phyloP scores from a whole-genome alignment of 2,888 invertebrate genomes.

The Hecatera dysodea region DNA sequence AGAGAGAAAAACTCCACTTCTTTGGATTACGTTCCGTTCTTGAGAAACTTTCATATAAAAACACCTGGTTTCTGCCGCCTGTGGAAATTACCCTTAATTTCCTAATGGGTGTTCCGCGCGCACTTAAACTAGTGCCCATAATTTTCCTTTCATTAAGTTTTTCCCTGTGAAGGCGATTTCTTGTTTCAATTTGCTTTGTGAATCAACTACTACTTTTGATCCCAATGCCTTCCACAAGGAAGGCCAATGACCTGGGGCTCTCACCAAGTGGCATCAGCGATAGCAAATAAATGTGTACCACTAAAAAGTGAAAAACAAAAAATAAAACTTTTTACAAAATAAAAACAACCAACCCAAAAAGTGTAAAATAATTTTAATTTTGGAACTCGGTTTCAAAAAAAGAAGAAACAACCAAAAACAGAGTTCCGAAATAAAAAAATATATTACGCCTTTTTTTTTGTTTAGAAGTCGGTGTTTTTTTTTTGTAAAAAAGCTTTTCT shows the following conservation, averaged over 20 bases:
- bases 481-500: too few relatives aligned
- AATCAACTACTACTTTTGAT: conserved; percentile 1
- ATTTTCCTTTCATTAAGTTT: conserved; percentile 42
- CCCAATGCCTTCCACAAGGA: neutral
- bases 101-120: conserved; percentile 39
- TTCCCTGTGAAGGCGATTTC: conserved; percentile 16
- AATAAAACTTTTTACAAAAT: too few relatives aligned
- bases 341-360: too few relatives aligned
- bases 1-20: conserved; percentile 35
- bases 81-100: conserved; percentile 57
- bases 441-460: too few relatives aligned
- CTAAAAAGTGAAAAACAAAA: too few relatives aligned
- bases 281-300: too few relatives aligned
- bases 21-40: conserved; percentile 32
- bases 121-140: conserved; percentile 18
- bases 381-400: too few relatives aligned
- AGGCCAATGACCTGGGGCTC: neutral
- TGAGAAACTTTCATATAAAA: conserved; percentile 47
- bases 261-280: too few relatives aligned
- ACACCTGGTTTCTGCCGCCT: conserved; percentile 34
- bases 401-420: too few relatives aligned
- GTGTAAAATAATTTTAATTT: too few relatives aligned
- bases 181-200: conserved; percentile 16
- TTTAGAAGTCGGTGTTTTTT: too few relatives aligned
- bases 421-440: too few relatives aligned